Conservation (phyloP, 2,113 vertebrate species). For the Corynorhinus townsendii region DNA sequence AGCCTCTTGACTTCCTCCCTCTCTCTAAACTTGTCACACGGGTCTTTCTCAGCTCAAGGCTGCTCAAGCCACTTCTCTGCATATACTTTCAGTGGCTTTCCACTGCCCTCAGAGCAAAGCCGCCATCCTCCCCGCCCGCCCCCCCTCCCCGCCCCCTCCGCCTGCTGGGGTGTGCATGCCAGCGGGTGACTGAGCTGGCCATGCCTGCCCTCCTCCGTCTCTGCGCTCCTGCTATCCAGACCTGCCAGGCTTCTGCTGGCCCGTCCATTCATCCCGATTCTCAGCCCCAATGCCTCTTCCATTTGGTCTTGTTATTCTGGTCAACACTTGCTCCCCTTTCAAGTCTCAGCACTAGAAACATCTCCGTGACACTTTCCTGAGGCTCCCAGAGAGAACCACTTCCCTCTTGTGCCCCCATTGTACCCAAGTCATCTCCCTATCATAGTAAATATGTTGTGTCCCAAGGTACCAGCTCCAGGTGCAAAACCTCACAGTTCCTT, state of each 20-base stretch:
- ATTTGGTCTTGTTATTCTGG: not conserved
- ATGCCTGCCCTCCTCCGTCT: not conserved
- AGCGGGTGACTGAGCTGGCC: not conserved
- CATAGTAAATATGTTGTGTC: not conserved
- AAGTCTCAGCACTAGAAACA: not conserved
- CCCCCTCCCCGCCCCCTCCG: rapidly evolving
- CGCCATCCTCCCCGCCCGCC: too few species aligned
- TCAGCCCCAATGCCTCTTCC: not conserved
- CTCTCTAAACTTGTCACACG: not conserved
- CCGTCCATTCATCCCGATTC: not conserved
- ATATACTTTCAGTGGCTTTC: not conserved
- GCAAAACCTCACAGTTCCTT: not conserved
- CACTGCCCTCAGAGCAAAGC: not conserved
- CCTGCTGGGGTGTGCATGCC: rapidly evolving
- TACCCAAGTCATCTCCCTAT: not conserved
- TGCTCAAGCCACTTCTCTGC: not conserved
- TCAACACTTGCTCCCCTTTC: not conserved
- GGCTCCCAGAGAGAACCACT: not conserved
- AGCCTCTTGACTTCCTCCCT: not conserved
- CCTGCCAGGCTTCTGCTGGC: not conserved
- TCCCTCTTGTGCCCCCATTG: too few species aligned
- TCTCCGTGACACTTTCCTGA: not conserved
- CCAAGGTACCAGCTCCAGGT: not conserved
- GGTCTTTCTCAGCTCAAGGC: not conserved
- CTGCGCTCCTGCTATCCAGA: not conserved